Evolutionary conservation across 2,797 vertebrate species (phyloP), one percentile per base, ranked within the genome.

Genomic region (Austrolebias charrua): DNA sequence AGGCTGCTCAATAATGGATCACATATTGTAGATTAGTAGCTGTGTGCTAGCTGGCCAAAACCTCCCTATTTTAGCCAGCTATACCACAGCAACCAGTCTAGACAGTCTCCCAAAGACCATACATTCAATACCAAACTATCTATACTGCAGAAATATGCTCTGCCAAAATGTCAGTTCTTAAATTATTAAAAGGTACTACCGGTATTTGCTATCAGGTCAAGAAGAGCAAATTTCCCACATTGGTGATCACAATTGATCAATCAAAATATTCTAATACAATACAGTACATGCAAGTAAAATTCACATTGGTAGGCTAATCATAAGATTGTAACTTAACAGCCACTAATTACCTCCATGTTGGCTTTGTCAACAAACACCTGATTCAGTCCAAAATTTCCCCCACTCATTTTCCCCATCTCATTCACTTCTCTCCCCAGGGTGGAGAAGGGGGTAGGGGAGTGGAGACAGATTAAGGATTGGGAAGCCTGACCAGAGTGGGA

Each of bases 1-100:
- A 91, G 91, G 91, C 90, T 94, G 92, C 94, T 98, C 93, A 98
- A 98, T 98, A 96, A 98, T 97, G 91, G 91, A 98, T 97, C 92
- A 90, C 91, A 89, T 58, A 75, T 75, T 70, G 73, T 66, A 62
- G 62, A 57, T 58, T 66, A 50, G 58, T 54, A 70, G 44, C 1
- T 13, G 48, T 54, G 44, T 28, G 54, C 54, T 75, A 75, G 54
- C 53, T 66, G 66, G 49, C 29, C 31, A 24, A 45, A 54, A 50
- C 79, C 63, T 73, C 15, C 35, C 13, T n/a, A 72, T 71, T 71
- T 73, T 6, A 16, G 66, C 63, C 80, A 83, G 76, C 63, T 79
- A 83, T 82, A 71, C 79, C 77, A 78, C 66, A 66, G 51, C 72
- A 71, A 67, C 73, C 49, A 63, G 78, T 86, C 87, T 80, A 89